Base-by-base conservation (phyloP, 2,888 invertebrate genomes). In the Pinctada fucata region DNA sequence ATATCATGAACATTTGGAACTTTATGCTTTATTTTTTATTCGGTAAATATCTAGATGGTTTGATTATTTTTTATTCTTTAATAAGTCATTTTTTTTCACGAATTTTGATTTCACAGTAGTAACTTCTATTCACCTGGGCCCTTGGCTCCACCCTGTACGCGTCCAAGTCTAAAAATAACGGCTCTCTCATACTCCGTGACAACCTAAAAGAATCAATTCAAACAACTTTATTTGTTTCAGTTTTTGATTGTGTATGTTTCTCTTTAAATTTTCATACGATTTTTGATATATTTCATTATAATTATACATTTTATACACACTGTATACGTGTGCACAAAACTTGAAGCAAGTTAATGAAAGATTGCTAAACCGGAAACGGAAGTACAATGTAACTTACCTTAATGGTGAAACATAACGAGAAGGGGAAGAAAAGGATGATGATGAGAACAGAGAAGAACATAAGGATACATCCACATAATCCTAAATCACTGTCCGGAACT, bases 141-240 rank as follows among this genome's bases (percentile, higher is more conserved):
- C 47, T 82, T 82, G 6, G 86, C 84, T 51, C 85, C 86, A 8
- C 86, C 86, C n/a, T 74, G 69, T 10, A 86, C 81, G 10, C 87
- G 79, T 70, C 87, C 87, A 4, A 87, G 79, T 49, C 87, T 77
- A 79, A 87, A 87, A 45, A 87, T 85, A 47, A 87, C 86, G 50
- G 86, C 86, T 73, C 87, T 79, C 70, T 87, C 85, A 64, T 87
- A 87, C 69, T 87, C 87, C 51, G 83, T 84, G 2, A 87, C 87
- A 49, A 86, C 83, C 84, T 86, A 49, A 68, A 72, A 49, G 31
- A 73, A 48, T 16, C 8, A 16, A 72, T 70, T 4, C n/a, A 8
- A 8, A 48, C 47, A 8, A 13, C 8, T 8, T 8, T 47, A 70
- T 13, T 10, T 48, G 13, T 6, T 45, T 70, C 5, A 31, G 31